phyloP scores from a whole-genome alignment of 2,888 invertebrate species.

The Ganaspis brasiliensis region DNA sequence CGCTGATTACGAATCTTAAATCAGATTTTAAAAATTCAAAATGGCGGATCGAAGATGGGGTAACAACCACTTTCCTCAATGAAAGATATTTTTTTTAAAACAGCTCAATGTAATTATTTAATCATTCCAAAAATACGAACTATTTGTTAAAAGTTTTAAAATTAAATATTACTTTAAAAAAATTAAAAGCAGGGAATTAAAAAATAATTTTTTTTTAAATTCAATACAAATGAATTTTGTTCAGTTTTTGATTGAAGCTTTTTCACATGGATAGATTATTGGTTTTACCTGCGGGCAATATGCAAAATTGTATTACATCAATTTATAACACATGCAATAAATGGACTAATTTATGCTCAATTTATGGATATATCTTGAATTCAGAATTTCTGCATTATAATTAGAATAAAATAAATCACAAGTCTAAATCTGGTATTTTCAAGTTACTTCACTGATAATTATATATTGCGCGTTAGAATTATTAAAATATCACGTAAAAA shows the following conservation, averaged over 20 bases:
- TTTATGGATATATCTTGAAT: slow-evolving; percentile 3
- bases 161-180: too few relatives aligned
- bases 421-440: background rate
- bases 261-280: background rate
- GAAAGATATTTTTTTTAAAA: too few relatives aligned
- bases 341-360: slow-evolving; percentile 8
- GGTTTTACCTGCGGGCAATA: background rate
- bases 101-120: too few relatives aligned
- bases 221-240: background rate
- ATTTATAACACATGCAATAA: slow-evolving; percentile 16
- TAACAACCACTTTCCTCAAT: too few relatives aligned
- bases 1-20: too few relatives aligned
- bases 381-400: slow-evolving; percentile 5
- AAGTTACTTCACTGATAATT: background rate
- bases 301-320: slow-evolving; percentile 23
- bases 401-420: background rate
- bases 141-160: too few relatives aligned
- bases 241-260: background rate
- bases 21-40: too few relatives aligned
- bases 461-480: background rate
- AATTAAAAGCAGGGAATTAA: too few relatives aligned
- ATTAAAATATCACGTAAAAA: background rate
- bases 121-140: too few relatives aligned
- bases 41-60: too few relatives aligned
- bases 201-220: too few relatives aligned